Evolutionary conservation across 2,888 invertebrate genomes (phyloP).

Genomic region (Eristalis intricaria): DNA sequence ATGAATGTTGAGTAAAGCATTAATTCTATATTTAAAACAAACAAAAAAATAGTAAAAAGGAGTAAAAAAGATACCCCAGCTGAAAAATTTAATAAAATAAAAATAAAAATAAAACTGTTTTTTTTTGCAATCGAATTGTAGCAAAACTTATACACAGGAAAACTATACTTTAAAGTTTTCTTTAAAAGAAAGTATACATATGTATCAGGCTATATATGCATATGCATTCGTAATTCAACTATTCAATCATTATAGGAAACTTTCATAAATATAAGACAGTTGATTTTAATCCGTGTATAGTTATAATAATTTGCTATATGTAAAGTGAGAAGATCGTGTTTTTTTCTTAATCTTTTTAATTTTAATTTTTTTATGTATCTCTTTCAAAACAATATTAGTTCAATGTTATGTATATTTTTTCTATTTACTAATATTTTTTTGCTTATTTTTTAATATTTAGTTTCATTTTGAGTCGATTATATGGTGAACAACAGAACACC

Average conservation of each 20-base stretch:
- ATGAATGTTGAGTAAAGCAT: constrained; percentile 69
- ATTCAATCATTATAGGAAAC: constrained; percentile 43
- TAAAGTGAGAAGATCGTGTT: constrained; percentile 57
- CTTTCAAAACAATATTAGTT: constrained; percentile 56
- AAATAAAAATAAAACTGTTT: constrained; percentile 59
- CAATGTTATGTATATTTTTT: constrained; percentile 62
- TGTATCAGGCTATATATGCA: constrained; percentile 25
- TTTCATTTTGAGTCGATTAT: constrained; percentile 58
- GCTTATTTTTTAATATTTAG: constrained; percentile 50
- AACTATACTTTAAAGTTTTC: constrained; percentile 33
- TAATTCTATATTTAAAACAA: constrained; percentile 68
- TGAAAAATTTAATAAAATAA: constrained; percentile 71
- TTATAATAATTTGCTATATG: constrained; percentile 43
- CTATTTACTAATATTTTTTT: constrained; percentile 48
- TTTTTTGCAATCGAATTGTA: constrained; percentile 59
- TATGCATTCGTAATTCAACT: constrained; percentile 36
- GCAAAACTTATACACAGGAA: constrained; percentile 47
- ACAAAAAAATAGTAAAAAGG: constrained; percentile 57
- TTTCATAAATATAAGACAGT: constrained; percentile 54
- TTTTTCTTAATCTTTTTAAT: constrained; percentile 22
- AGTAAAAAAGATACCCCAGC: constrained; percentile 58
- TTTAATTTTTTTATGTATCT: constrained; percentile 44
- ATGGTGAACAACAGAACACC: constrained; percentile 25
- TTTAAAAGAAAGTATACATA: constrained; percentile 31
- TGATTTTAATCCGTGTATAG: constrained; percentile 62